phyloP scores from a whole-genome alignment of 2,797 vertebrate species.

The Microtus californicus region DNA sequence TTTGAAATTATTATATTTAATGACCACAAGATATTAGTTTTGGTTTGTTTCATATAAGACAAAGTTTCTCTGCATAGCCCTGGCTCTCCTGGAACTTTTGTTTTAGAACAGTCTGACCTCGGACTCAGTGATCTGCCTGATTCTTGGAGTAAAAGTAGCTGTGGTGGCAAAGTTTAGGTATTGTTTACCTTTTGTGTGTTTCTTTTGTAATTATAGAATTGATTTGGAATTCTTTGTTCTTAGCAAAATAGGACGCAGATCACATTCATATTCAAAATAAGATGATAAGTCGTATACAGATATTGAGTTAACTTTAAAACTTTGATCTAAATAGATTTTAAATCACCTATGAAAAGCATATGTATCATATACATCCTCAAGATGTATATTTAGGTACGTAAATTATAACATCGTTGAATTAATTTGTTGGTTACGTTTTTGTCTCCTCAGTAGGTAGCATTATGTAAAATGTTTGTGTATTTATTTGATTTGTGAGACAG shows the following conservation, averaged over 20 bases:
- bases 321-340: neutral
- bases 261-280: neutral
- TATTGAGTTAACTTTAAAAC: neutral
- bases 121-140: neutral
- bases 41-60: neutral
- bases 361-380: neutral
- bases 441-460: neutral
- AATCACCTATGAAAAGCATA: neutral
- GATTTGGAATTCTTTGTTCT: conserved; percentile 42
- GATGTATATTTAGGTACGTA: neutral
- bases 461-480: neutral
- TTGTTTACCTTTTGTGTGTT: neutral
- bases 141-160: neutral
- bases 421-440: neutral
- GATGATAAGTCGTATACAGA: neutral
- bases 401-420: neutral
- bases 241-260: neutral
- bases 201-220: conserved; percentile 13
- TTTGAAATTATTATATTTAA: conserved; percentile 38
- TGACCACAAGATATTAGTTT: neutral
- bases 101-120: neutral
- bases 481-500: conserved; percentile 38
- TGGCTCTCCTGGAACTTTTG: neutral
- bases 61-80: neutral
- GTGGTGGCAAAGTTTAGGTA: neutral